A percentile compares a stretch with the other conserved stretches of the same genome.
phyloP scores from a whole-genome alignment of 2,888 invertebrate genomes.

The Eumacrocentrus americanus region DNA sequence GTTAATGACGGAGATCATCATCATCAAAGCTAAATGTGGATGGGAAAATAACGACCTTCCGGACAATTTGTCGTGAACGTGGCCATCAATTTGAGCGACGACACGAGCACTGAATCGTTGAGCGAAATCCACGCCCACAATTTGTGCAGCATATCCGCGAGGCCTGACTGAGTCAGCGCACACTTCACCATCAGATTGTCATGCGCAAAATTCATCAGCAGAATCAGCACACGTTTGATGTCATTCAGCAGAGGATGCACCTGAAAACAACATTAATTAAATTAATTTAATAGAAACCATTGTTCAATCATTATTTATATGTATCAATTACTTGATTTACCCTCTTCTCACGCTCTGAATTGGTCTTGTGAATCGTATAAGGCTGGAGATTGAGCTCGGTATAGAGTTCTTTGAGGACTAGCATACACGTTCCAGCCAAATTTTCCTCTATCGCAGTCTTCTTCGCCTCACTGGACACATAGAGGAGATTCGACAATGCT shows the following conservation, averaged over 20 bases:
- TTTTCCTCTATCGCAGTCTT: constrained; percentile 59
- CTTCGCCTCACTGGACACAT: constrained; percentile 63
- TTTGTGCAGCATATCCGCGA: constrained; percentile 68
- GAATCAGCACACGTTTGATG: constrained; percentile 65
- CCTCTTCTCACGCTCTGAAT: constrained; percentile 60
- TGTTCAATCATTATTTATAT: not conserved
- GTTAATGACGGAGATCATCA: not conserved
- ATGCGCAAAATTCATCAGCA: constrained; percentile 68
- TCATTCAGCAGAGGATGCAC: constrained; percentile 65
- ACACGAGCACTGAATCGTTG: constrained; percentile 64
- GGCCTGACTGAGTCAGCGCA: constrained; percentile 64
- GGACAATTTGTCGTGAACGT: constrained; percentile 70
- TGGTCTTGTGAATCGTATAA: constrained; percentile 59
- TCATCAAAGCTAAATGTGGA: not conserved
- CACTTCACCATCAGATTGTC: constrained; percentile 66
- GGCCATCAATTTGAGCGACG: constrained; percentile 67
- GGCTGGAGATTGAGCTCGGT: constrained; percentile 63
- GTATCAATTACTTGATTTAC: constrained; percentile 36
- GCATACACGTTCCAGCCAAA: constrained; percentile 56
- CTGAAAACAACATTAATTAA: constrained; percentile 41
- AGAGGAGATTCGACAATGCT: constrained; percentile 62
- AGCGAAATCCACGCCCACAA: constrained; percentile 74
- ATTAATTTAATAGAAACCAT: not conserved
- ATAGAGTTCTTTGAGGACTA: constrained; percentile 62
- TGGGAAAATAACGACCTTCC: constrained; percentile 63